Base-by-base conservation (phyloP, 2,797 vertebrate genomes). In the Takifugu rubripes region DNA sequence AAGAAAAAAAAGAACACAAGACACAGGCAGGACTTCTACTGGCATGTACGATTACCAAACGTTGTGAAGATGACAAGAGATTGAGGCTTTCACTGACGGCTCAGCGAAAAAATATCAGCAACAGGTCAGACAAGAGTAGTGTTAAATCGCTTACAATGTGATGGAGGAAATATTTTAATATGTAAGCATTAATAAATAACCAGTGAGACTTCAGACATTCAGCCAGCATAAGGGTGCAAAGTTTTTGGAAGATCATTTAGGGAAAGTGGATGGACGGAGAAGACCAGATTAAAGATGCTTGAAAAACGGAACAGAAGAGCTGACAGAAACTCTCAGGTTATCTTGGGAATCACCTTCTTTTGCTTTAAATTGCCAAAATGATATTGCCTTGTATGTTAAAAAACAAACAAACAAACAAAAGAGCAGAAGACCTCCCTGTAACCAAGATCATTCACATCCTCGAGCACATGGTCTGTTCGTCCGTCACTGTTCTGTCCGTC, bases 371-470 rank as follows among this genome's bases (percentile, higher is more conserved):
- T 60, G 59, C 70, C 40, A 14, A 10, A 40, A 61, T 33, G 61
- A 79, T 83, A 80, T 84, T 86, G 79, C 81, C 77, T 76, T 66
- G 63, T 70, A 81, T 67, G 64, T 75, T 56, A 52, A 68, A 75
- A 75, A 64, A 54, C 66, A 62, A 61, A 64, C 36, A 26, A 60
- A 65, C 48, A 74, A 75, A 77, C 59, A 52, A 64, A 61, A 65
- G 9, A 46, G 17, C n/a, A 24, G 17, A 81, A 81, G 71, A 85
- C 72, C 75, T 83, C 82, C 66, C 4, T 17, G 12, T 68, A 65
- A 50, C 29, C 53, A 68, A 80, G 9, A 40, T 40, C 65, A 59
- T 59, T 29, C 59, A 71, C 82, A 79, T 65, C 60, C 65, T 66
- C 26, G 48, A 75, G 68, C 68, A 78, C 62, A 65, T 69, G 65